Percentiles rank a stretch among this genome's conserved stretches.
These are phyloP conservation scores for Tursiops truncatus DNA, from an alignment of 2,113 vertebrate genomes.

Conservation along the genomic window DNA sequence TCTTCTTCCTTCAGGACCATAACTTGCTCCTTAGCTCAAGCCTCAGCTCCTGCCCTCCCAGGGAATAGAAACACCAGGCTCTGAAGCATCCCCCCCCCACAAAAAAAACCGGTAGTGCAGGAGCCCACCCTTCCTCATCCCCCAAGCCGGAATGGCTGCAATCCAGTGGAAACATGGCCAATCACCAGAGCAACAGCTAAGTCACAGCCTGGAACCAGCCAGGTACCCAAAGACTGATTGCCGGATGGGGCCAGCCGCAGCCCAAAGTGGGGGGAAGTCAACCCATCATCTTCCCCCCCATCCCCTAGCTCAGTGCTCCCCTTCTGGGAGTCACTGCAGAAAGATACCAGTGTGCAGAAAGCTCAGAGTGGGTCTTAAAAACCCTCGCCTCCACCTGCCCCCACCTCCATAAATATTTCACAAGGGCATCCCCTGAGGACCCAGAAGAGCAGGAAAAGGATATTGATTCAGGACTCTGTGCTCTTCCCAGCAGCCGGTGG, in stretches of 20 bases:
- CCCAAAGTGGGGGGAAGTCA: not conserved
- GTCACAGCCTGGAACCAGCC: not conserved
- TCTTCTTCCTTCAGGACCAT: not conserved
- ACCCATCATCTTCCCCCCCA: not conserved
- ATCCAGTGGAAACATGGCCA: not conserved
- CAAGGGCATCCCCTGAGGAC: not conserved
- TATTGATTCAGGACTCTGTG: not conserved
- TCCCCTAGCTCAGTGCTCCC: not conserved
- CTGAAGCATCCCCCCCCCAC: not conserved
- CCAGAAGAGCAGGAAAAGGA: not conserved
- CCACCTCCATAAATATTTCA: conserved; percentile 30
- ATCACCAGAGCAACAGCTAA: conserved; percentile 50
- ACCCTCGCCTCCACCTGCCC: not conserved
- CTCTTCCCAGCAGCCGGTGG: not conserved
- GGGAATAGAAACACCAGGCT: not conserved
- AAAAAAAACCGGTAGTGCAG: not conserved
- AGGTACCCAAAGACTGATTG: not conserved
- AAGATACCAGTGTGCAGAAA: not conserved
- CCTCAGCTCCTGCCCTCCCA: not conserved
- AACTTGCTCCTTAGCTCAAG: not conserved
- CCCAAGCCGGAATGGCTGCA: not conserved
- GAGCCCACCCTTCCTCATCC: not conserved
- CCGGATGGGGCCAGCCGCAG: not conserved
- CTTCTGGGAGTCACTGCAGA: not conserved
- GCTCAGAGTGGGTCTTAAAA: not conserved